Conservation (phyloP, 2,797 vertebrate species). For the Scolopax rusticola region DNA sequence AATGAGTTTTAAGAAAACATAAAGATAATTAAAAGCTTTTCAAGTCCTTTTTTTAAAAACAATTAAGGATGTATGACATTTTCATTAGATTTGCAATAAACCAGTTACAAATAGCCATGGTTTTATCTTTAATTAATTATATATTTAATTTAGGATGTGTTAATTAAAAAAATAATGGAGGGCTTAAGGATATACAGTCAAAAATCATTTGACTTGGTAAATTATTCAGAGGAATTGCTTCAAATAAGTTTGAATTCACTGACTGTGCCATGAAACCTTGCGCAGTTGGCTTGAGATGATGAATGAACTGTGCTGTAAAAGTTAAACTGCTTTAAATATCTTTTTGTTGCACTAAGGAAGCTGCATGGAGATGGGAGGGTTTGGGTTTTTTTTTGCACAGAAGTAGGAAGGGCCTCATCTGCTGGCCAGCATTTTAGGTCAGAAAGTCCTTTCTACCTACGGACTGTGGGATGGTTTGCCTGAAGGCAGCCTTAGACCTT, state of each 20-base stretch:
- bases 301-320: not conserved
- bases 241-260: not conserved
- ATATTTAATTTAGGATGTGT: not conserved
- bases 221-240: not conserved
- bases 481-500: not conserved
- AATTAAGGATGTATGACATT: not conserved
- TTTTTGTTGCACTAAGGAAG: not conserved
- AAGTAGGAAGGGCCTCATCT: not conserved
- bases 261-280: not conserved
- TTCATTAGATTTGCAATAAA: constrained; percentile 13
- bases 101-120: not conserved
- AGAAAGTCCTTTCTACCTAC: not conserved
- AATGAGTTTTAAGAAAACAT: not conserved
- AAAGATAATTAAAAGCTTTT: not conserved
- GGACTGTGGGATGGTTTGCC: not conserved
- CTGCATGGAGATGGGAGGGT: not conserved
- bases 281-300: not conserved
- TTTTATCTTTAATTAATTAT: constrained; percentile 4
- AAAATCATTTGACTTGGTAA: not conserved
- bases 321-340: not conserved
- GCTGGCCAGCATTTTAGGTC: not conserved
- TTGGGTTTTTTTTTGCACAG: not conserved
- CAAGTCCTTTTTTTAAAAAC: not conserved
- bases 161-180: not conserved
- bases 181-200: not conserved